Percentiles rank a stretch among this genome's conserved stretches.
These are phyloP conservation scores for Caenorhabditis uteleia DNA, from an alignment of 2,888 invertebrate genomes.

Conservation along the genomic window DNA sequence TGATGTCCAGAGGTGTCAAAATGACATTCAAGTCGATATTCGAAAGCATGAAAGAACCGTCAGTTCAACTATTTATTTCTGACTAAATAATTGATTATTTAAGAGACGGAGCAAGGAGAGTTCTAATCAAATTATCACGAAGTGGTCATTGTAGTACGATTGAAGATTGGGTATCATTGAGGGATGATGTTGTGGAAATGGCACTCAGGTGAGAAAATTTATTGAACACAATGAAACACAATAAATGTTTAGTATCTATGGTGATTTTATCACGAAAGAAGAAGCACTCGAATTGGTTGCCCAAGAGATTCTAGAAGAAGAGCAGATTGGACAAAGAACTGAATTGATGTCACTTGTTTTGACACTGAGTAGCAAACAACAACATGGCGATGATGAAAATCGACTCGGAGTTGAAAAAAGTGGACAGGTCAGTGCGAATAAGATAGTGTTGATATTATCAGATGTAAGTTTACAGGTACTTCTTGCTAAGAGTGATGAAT, in stretches of 20 bases:
- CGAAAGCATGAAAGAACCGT: conserved; percentile 44
- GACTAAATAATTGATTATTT: neutral
- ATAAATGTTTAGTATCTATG: conserved; percentile 38
- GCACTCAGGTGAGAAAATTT: conserved; percentile 20
- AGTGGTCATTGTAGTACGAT: conserved; percentile 26
- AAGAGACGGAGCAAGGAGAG: conserved; percentile 33
- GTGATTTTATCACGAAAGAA: conserved; percentile 37
- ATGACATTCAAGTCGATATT: conserved; percentile 43
- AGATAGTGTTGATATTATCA: no score
- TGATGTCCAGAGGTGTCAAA: conserved; percentile 40
- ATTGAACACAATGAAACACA: neutral
- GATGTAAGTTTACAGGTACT: conserved; percentile 40
- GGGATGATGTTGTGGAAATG: conserved; percentile 41
- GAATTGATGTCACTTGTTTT: conserved; percentile 30
- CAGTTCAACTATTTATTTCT: conserved; percentile 3
- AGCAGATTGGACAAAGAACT: conserved; percentile 25
- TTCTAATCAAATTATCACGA: conserved; percentile 36
- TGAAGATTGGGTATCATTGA: conserved; percentile 35
- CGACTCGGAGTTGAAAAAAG: no score
- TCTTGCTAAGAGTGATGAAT: conserved; percentile 38
- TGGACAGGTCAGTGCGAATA: neutral
- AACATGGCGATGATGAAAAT: conserved; percentile 5
- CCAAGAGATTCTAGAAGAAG: conserved; percentile 35
- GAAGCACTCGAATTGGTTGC: conserved; percentile 50
- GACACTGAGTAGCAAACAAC: conserved; percentile 21